These are phyloP conservation scores for Lasioglossum figueresi DNA, from an alignment of 2,888 invertebrate genomes.

Conservation along the genomic window DNA sequence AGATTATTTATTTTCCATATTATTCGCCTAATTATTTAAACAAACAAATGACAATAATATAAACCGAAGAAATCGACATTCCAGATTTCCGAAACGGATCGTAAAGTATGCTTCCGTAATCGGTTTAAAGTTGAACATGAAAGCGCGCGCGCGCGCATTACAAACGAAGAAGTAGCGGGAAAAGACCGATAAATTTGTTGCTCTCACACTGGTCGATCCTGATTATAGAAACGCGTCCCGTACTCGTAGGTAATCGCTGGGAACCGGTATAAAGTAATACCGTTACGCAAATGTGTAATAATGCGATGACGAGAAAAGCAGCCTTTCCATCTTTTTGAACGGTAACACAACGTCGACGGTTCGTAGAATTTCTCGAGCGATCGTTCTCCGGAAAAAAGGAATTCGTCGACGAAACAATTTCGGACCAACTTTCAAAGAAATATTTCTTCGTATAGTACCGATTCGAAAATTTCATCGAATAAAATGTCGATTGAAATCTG, in stretches of 20 bases:
- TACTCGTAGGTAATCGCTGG: constrained; percentile 40
- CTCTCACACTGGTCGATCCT: background rate
- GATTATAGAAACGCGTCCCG: constrained; percentile 51
- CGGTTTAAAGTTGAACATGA: background rate
- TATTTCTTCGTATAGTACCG: too few relatives aligned
- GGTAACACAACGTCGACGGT: background rate
- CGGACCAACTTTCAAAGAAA: background rate
- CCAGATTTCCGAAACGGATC: background rate
- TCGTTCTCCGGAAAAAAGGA: background rate
- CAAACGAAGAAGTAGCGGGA: constrained; percentile 1
- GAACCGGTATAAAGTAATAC: constrained; percentile 60
- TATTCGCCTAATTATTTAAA: background rate
- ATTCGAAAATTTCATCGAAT: background rate
- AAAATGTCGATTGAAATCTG: background rate
- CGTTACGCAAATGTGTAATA: constrained; percentile 56
- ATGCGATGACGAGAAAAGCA: constrained; percentile 23
- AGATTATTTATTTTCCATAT: background rate
- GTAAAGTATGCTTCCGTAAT: background rate
- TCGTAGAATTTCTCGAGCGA: background rate
- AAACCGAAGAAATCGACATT: background rate
- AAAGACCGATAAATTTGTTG: constrained; percentile 28
- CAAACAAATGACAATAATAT: background rate
- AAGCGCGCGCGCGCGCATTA: background rate
- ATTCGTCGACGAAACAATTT: background rate
- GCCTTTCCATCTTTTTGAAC: constrained; percentile 16